A percentile compares a stretch with the other conserved stretches of the same genome.
phyloP scores from a whole-genome alignment of 2,797 vertebrate genomes.

The Neosilurus hyrtlii region DNA sequence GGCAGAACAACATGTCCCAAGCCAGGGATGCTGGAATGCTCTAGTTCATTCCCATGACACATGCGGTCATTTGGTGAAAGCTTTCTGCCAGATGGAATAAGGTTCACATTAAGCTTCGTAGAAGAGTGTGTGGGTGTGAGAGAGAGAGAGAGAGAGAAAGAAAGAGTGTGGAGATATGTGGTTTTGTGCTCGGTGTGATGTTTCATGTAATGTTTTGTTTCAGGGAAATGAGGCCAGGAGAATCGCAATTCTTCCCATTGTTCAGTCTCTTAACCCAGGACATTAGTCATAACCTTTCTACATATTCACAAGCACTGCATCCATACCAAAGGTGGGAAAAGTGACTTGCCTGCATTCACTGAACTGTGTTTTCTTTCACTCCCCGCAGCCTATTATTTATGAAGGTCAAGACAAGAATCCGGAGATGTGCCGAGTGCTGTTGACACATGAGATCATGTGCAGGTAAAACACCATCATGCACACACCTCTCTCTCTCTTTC shows the following conservation, averaged over 20 bases:
- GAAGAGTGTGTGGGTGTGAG: conserved; percentile 30
- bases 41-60: conserved; percentile 47
- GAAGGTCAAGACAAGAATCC: conserved; percentile 99
- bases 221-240: conserved; percentile 33
- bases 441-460: conserved; percentile 99
- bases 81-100: conserved; percentile 46
- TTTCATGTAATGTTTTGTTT: conserved; percentile 51
- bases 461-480: conserved; percentile 69
- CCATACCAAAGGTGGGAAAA: conserved; percentile 3
- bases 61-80: conserved; percentile 38
- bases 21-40: conserved; percentile 33
- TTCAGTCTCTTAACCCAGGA: conserved; percentile 10
- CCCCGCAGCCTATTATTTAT: conserved; percentile 85
- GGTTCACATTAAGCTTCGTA: conserved; percentile 37
- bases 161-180: conserved; percentile 42
- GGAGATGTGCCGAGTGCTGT: conserved; percentile 97
- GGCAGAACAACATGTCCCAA: conserved; percentile 37
- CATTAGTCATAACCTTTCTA: conserved; percentile 38
- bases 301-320: conserved; percentile 9
- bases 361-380: conserved; percentile 33
- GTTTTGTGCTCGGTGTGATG: conserved; percentile 34
- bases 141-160: no score
- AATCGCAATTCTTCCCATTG: conserved; percentile 35
- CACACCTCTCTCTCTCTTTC: background rate
- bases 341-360: conserved; percentile 23